Evolutionary conservation across 2,113 vertebrate genomes (phyloP).

Genomic region (Tamias sibiricus): DNA sequence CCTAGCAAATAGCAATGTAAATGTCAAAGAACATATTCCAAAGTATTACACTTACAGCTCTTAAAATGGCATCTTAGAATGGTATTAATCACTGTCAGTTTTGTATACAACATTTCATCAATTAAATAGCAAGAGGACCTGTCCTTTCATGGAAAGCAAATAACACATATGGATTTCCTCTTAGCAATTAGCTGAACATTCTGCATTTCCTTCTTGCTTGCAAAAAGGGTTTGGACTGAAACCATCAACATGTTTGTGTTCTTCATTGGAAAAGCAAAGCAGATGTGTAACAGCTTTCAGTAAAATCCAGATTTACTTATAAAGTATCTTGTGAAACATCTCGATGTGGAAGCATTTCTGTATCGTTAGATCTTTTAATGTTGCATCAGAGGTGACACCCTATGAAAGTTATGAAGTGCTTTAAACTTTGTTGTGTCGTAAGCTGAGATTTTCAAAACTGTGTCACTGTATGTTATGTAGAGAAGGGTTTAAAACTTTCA

Average conservation of each 20-base stretch:
- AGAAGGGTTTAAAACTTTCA: constrained; percentile 65
- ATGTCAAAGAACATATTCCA: constrained; percentile 77
- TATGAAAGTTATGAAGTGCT: constrained; percentile 66
- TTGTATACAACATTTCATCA: constrained; percentile 79
- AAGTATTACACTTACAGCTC: constrained; percentile 75
- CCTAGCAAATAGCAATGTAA: constrained; percentile 79
- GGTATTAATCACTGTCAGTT: constrained; percentile 73
- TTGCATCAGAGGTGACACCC: constrained; percentile 43
- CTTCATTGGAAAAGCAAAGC: constrained; percentile 78
- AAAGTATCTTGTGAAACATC: constrained; percentile 69
- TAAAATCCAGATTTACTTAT: constrained; percentile 60
- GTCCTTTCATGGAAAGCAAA: constrained; percentile 64
- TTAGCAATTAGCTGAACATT: constrained; percentile 78
- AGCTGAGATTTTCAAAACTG: constrained; percentile 67
- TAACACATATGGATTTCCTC: constrained; percentile 78
- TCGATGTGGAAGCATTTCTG: constrained; percentile 74
- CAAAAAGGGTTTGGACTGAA: constrained; percentile 77
- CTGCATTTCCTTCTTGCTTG: constrained; percentile 77
- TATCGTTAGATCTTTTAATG: constrained; percentile 68
- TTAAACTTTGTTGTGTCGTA: constrained; percentile 69
- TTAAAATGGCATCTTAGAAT: constrained; percentile 77
- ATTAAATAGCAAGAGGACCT: constrained; percentile 78
- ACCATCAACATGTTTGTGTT: constrained; percentile 74
- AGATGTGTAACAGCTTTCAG: constrained; percentile 79
- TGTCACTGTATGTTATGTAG: constrained; percentile 58